A percentile compares a stretch with the other conserved stretches of the same genome.
Conservation (phyloP, 2,888 invertebrate species). For the Lingula anatina region DNA sequence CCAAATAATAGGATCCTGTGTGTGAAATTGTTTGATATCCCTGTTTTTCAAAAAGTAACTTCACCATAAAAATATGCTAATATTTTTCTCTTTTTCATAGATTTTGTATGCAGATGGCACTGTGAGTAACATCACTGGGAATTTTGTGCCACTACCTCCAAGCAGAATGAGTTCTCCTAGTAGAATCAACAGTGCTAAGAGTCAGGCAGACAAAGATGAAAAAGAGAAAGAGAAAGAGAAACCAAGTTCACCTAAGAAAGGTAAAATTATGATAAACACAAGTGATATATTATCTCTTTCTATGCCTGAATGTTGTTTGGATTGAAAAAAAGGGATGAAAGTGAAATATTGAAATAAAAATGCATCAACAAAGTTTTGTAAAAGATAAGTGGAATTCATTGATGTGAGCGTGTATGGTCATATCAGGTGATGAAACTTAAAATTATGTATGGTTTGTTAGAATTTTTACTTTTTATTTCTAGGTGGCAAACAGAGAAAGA, state of each 20-base stretch:
- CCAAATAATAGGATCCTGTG: too few species aligned
- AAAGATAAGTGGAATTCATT: too few species aligned
- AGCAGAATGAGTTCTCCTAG: conserved; percentile 23
- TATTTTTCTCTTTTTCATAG: conserved; percentile 10
- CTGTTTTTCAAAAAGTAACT: too few species aligned
- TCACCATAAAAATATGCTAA: not conserved
- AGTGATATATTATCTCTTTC: not conserved
- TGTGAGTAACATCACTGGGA: conserved; percentile 33
- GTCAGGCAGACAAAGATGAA: conserved; percentile 16
- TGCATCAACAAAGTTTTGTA: too few species aligned
- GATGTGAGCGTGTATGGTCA: too few species aligned
- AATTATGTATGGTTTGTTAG: not conserved
- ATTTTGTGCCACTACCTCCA: conserved; percentile 12
- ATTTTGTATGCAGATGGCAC: conserved; percentile 48
- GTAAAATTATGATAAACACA: conserved; percentile 5
- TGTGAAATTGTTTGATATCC: too few species aligned
- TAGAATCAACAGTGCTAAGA: conserved; percentile 25
- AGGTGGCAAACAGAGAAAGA: conserved; percentile 12
- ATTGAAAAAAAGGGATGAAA: too few species aligned
- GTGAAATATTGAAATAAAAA: too few species aligned
- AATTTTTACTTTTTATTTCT: not conserved
- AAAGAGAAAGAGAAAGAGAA: too few species aligned
- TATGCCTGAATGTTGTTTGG: too few species aligned
- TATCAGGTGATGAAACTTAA: too few species aligned
- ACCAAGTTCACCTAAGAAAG: too few species aligned